Evolutionary conservation across 2,797 vertebrate species (phyloP).

Genomic region (Anolis apletophallus): DNA sequence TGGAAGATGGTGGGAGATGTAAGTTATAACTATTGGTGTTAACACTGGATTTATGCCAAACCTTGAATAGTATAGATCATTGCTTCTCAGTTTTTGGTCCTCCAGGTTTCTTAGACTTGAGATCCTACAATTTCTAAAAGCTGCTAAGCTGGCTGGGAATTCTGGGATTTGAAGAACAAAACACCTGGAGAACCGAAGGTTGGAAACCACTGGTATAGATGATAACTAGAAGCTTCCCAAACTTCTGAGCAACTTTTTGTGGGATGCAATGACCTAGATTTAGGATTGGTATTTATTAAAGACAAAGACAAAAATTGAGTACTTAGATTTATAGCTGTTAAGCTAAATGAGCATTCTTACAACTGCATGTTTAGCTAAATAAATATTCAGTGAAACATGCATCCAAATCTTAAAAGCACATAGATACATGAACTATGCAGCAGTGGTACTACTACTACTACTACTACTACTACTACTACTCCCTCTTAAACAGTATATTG

Average conservation of each 20-base stretch:
- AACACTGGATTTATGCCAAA: background rate
- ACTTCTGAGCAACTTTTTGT: background rate
- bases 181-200: too few species aligned
- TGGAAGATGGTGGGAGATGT: background rate
- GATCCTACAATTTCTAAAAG: too few species aligned
- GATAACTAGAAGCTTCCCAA: background rate
- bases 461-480: background rate
- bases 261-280: background rate
- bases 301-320: too few species aligned
- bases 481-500: background rate
- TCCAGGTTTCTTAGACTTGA: too few species aligned
- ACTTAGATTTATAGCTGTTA: slow-evolving; percentile 29
- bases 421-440: background rate
- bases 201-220: background rate
- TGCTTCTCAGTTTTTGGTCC: too few species aligned
- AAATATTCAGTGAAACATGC: slow-evolving; percentile 42
- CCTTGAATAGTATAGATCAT: background rate
- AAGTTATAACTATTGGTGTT: background rate
- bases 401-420: slow-evolving; percentile 26
- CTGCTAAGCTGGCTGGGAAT: too few species aligned
- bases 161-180: too few species aligned
- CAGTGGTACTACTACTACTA: accelerated
- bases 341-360: slow-evolving; percentile 32
- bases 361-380: background rate
- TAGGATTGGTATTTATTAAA: slow-evolving; percentile 9